Conservation (phyloP, 2,797 vertebrate species). For the Lacerta viridis region DNA sequence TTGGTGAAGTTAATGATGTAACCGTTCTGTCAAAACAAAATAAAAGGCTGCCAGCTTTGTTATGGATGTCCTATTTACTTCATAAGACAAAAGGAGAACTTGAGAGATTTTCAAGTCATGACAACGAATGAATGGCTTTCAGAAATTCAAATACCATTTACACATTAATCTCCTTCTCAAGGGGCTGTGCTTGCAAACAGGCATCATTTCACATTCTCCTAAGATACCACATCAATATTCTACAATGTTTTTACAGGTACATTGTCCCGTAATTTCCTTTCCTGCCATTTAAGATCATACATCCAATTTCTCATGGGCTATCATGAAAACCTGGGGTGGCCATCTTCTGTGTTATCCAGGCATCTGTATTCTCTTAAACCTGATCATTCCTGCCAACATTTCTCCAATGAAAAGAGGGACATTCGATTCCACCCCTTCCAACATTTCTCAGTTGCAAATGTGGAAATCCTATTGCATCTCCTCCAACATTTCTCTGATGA, state of each 20-base stretch:
- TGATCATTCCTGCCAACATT: background rate
- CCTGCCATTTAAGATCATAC: constrained; percentile 6
- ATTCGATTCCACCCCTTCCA: too few species aligned
- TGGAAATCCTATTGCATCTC: too few species aligned
- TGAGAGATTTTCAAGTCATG: constrained; percentile 48
- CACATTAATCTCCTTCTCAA: constrained; percentile 32
- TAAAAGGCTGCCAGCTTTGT: constrained; percentile 55
- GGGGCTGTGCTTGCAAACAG: constrained; percentile 12
- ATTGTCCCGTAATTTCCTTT: background rate
- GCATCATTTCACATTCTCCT: constrained; percentile 44
- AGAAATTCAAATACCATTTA: constrained; percentile 51
- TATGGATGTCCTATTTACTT: constrained; percentile 49
- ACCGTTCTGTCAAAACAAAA: constrained; percentile 55
- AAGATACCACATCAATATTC: constrained; percentile 24
- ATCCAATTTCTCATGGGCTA: background rate
- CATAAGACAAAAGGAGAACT: constrained; percentile 46
- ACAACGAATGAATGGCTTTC: constrained; percentile 41
- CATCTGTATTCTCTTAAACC: background rate
- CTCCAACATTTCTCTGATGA: too few species aligned
- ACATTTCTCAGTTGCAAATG: too few species aligned
- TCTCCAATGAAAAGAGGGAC: too few species aligned
- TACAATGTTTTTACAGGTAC: constrained; percentile 2
- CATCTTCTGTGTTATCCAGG: background rate
- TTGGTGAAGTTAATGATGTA: constrained; percentile 64
- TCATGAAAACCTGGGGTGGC: background rate